Evolutionary conservation across 2,888 invertebrate genomes (phyloP), one percentile per base, ranked within the genome.

Genomic region (Xestoiulus laeticollis): DNA sequence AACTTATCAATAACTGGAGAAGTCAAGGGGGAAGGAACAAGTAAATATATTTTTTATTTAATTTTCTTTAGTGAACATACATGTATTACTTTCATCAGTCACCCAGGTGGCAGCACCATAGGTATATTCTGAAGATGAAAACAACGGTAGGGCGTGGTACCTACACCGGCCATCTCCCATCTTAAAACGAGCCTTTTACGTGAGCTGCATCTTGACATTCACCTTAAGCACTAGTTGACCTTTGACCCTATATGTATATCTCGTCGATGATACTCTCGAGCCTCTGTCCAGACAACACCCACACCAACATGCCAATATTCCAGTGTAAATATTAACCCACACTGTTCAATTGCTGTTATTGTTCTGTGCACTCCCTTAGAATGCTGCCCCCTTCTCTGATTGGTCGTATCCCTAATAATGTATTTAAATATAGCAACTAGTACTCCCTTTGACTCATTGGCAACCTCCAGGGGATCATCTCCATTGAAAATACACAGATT

Each of bases 261-360:
- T 68, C 26, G 26, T 68, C 68, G 68, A 68, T 68, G 68, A 68
- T 68, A 68, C 26, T 68, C 26, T 22, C 68, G 68, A 68, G 22
- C 68, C 68, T 68, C 68, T 68, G 68, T 26, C 68, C 68, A 68
- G 68, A 68, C n/a, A n/a, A 68, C 68, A 68, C 68, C 68, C 68
- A 68, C 68, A 68, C 68, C 68, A 68, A 12, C 68, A 68, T 68
- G 68, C 68, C 22, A 68, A 68, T 68, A 68, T 6, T 68, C 68
- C 26, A 68, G 68, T 68, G 68, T 68, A 68, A 68, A 68, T 68
- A 68, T 68, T 68, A 68, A 68, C 68, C 68, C 68, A 68, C 68
- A 68, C 68, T 68, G 68, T 68, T 68, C 68, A 68, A 68, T 68
- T 68, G 68, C 68, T 68, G 26, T 68, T 68, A 22, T 68, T 68